Conservation (phyloP, 1,140 invertebrate genomes). For the Chironomus striatipennis region DNA sequence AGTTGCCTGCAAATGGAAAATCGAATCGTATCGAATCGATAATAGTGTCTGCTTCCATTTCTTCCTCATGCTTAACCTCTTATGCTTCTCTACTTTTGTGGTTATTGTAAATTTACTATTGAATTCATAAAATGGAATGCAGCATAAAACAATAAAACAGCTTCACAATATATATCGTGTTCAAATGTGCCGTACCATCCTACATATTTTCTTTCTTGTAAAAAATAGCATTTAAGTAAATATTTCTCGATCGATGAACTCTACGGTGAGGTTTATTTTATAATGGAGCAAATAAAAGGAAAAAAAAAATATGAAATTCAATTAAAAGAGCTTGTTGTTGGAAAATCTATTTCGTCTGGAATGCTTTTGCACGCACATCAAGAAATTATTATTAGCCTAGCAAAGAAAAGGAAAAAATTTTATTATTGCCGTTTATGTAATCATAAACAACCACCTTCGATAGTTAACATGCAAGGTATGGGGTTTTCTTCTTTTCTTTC, state of each 20-base stretch:
- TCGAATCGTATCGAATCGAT: neutral
- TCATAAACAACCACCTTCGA: slow-evolving; percentile 7
- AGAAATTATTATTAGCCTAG: neutral
- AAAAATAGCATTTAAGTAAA: neutral
- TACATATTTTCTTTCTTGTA: neutral
- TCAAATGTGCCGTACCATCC: neutral
- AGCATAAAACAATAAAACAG: neutral
- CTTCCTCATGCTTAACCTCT: neutral
- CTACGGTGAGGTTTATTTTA: neutral
- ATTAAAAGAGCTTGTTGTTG: neutral
- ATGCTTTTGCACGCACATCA: neutral
- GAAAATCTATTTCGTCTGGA: neutral
- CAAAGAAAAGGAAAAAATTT: neutral
- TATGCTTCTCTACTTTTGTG: neutral
- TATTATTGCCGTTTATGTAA: neutral
- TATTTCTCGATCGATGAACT: neutral
- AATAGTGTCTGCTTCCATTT: neutral
- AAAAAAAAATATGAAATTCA: neutral
- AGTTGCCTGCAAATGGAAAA: neutral
- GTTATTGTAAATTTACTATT: neutral
- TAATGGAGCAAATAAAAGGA: no score
- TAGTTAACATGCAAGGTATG: neutral
- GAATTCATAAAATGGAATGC: neutral
- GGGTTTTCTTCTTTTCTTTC: neutral
- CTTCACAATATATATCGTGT: neutral